Evolutionary conservation across 2,888 invertebrate genomes (phyloP), one percentile per base, ranked within the genome.

Genomic region (Drosophila monieri): DNA sequence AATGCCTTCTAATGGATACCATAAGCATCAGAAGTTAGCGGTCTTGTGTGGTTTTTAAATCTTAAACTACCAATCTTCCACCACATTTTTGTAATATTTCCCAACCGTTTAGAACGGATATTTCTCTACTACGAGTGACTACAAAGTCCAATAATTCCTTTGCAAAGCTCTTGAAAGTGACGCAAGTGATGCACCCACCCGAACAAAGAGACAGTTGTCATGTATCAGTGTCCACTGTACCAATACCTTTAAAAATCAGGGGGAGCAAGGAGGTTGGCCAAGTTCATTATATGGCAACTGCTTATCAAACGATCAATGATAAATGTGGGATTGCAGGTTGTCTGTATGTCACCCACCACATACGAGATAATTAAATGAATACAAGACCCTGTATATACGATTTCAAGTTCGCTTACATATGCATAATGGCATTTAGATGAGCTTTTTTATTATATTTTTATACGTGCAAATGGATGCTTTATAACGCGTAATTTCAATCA

Each of bases 401-500:
- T 60, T 81, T 78, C 83, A 60, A 67, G 69, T 78, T 78, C 59
- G 73, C 54, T 30, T 55, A 54, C 48, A 49, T 66, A 41, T 21
- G 21, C 4, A 21, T 54, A 44, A 32, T 68, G 80, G 12, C 68
- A 70, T 76, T 81, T 66, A 55, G 74, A 64, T 72, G 53, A 41
- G 64, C 53, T 70, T 56, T 32, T 69, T 62, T 61, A 53, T 66
- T 67, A 30, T 44, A 55, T 53, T 52, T 41, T 23, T n/a, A 55
- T 53, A 59, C 30, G 54, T 14, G 27, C 64, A 30, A 64, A 61
- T 68, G 51, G 27, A 62, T 70, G 56, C 72, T 85, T 62, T 72
- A 81, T 76, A 77, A 74, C 49, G 84, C 81, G 81, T 86, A 79
- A 88, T 88, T 73, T 58, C 35, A 67, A 71, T 78, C 64, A 35